Evolutionary conservation across 35 echinoderm and acorn worm species (phyloP), one percentile per base, ranked within the genome.

Genomic region (Holothuria glaberrima): DNA sequence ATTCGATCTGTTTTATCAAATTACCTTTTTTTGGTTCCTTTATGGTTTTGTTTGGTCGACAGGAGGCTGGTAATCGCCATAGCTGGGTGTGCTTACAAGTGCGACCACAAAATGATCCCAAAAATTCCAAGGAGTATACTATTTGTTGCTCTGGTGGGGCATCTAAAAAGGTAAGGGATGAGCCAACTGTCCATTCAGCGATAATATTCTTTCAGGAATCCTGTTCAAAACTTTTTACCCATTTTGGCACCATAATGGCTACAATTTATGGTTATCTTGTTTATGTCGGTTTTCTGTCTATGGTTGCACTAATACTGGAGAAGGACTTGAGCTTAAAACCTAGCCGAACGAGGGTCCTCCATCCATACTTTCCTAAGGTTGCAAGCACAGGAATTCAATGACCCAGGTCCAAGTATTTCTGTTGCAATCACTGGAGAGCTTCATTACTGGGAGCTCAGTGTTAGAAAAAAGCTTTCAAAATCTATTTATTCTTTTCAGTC

Each of bases 1-100:
- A 21, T 92, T 92, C 61, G 91, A 87, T 33, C 87, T 88, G 24
- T 12, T 92, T 21, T 92, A 88, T 67, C 69, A 88, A 31, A 60
- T 92, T 3, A 92, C 91, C 25, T 92, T 92, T 57, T n/a, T 92
- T 92, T 58, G 91, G 63, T 9, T 83, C 67, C 0, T 88, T 61
- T 24, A 78, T 92, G 69, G 91, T 87, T 5, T 2, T 92, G 17
- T 75, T 77, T 22, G 92, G 87, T 71, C 48, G 48, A 3, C 70
- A 75, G 6, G 86, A 93, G 35, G 31, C 33, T n/a, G 33, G 9
- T 7, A 89, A 93, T 67, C 30, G 86, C 13, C 87, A 93, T 56
- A 35, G 57, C 6, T 7, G 17, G 32, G 25, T 4, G 19, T 62
- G 59, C 45, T 63, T 16, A 25, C n/a, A 72, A 68, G 56, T 30